Conservation (phyloP, 2,113 vertebrate genomes). For the Rhea pennata region DNA sequence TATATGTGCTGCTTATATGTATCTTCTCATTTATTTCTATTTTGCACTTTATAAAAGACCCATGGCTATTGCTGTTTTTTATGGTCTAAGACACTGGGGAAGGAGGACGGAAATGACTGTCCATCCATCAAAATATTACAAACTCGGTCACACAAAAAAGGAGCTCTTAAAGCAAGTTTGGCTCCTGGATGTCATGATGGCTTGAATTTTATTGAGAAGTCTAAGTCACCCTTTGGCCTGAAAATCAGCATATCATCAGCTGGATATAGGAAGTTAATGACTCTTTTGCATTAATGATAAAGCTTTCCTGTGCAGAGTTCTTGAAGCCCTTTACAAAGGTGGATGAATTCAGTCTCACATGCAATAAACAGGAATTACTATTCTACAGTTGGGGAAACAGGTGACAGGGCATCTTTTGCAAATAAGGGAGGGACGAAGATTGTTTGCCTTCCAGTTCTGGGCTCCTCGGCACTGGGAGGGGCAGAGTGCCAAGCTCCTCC, state of each 20-base stretch:
- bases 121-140: not conserved
- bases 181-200: not conserved
- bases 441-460: not conserved
- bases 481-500: accelerated
- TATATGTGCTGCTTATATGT: not conserved
- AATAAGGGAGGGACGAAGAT: not conserved
- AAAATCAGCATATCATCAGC: not conserved
- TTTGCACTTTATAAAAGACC: not conserved
- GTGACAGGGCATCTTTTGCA: not conserved
- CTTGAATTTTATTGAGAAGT: slow-evolving; percentile 24
- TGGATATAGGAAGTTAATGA: slow-evolving; percentile 47
- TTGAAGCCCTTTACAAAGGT: not conserved
- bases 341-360: not conserved
- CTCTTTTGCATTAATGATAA: slow-evolving; percentile 7
- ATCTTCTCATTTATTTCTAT: not conserved
- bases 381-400: slow-evolving; percentile 40
- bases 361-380: slow-evolving; percentile 31
- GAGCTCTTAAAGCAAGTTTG: not conserved
- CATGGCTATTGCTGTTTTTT: not conserved
- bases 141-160: not conserved
- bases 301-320: not conserved
- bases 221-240: not conserved
- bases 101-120: not conserved
- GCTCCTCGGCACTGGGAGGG: not conserved
- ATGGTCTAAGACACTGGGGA: not conserved